Conservation (phyloP, 1,140 invertebrate genomes). For the Eufriesea mexicana region DNA sequence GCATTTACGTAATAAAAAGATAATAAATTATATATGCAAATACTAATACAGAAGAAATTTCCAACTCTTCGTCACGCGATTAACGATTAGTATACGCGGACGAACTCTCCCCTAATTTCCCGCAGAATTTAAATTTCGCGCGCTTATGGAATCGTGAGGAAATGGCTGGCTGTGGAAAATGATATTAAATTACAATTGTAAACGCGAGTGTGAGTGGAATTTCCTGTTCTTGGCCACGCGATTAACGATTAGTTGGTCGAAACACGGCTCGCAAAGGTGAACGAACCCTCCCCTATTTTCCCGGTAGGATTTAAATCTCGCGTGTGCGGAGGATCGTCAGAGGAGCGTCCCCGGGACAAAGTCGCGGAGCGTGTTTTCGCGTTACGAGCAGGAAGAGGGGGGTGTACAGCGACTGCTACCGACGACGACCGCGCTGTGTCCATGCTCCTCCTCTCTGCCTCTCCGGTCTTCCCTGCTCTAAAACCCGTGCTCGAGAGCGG, state of each 20-base stretch:
- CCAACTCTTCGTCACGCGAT: no score
- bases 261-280: not conserved
- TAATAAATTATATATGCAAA: no score
- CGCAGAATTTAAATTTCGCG: no score
- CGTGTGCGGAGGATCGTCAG: not conserved
- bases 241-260: not conserved
- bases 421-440: slow-evolving; percentile 20
- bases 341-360: slow-evolving; percentile 32
- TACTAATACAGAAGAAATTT: no score
- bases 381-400: slow-evolving; percentile 58
- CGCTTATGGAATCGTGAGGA: no score
- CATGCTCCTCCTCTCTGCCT: not conserved
- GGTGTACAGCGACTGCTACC: slow-evolving; percentile 66
- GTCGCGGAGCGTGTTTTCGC: slow-evolving; percentile 56
- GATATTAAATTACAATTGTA: no score
- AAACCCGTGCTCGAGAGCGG: slow-evolving; percentile 48
- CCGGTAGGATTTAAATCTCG: not conserved
- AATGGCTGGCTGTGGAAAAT: no score
- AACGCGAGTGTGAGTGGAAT: no score
- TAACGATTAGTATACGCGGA: no score
- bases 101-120: no score
- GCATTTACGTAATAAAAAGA: no score
- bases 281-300: not conserved
- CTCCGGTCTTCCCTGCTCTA: slow-evolving; percentile 14
- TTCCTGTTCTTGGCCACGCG: not conserved